A percentile compares a stretch with the other conserved stretches of the same genome.
phyloP scores from a whole-genome alignment of 2,797 vertebrate species.

The Periparus ater region DNA sequence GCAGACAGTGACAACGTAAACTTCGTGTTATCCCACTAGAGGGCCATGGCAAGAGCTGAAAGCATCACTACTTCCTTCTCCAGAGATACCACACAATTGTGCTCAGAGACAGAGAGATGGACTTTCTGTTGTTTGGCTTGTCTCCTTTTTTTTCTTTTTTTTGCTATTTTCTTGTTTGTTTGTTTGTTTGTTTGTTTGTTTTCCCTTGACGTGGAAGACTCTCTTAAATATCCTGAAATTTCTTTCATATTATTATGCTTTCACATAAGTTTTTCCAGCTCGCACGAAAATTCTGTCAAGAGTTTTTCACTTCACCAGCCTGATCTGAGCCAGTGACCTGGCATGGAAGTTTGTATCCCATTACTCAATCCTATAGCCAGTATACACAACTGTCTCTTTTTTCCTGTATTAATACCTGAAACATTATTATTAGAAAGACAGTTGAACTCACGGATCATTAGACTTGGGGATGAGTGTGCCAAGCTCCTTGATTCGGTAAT shows the following conservation, averaged over 20 bases:
- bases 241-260: not conserved
- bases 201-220: not conserved
- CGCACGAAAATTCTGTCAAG: not conserved
- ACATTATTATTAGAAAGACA: conserved; percentile 64
- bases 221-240: not conserved
- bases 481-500: conserved; percentile 98
- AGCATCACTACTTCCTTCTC: not conserved
- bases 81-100: not conserved
- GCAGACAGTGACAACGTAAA: not conserved
- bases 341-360: not conserved
- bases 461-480: conserved; percentile 98
- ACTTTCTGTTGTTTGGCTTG: not conserved
- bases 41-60: conserved; percentile 21
- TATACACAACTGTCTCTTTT: not conserved
- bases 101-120: not conserved
- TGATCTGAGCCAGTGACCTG: not conserved
- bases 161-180: not conserved
- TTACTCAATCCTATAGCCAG: not conserved
- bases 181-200: not conserved
- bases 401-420: conserved; percentile 22
- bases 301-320: not conserved
- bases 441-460: conserved; percentile 94
- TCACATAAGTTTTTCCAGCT: not conserved
- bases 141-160: not conserved
- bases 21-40: conserved; percentile 43